Evolutionary conservation across 2,113 vertebrate genomes (phyloP).

Genomic region (Megaceryle maxima): DNA sequence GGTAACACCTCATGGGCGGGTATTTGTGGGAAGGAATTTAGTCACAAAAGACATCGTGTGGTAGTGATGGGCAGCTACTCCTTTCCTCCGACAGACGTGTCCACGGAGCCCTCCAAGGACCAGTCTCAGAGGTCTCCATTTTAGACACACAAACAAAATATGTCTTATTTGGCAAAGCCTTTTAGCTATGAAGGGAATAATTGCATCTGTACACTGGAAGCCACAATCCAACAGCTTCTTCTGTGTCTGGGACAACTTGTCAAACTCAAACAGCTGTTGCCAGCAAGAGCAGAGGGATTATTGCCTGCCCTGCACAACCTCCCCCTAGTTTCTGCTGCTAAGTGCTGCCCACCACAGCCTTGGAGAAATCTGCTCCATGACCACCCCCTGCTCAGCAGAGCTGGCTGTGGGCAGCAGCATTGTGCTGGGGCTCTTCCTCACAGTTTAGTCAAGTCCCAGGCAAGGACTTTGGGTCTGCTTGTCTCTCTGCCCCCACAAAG

Average conservation of each 20-base stretch:
- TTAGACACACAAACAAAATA: not conserved
- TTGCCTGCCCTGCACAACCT: not conserved
- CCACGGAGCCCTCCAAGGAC: fast-evolving
- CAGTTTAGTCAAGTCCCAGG: not conserved
- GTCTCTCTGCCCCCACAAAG: not conserved
- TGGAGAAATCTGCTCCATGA: fast-evolving
- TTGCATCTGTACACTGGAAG: not conserved
- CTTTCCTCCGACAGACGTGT: fast-evolving
- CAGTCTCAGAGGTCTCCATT: not conserved
- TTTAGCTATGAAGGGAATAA: not conserved
- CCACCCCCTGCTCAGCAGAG: not conserved
- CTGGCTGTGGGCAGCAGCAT: not conserved
- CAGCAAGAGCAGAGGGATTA: not conserved
- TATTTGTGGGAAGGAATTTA: not conserved
- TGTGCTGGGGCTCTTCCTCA: not conserved
- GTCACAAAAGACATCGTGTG: not conserved
- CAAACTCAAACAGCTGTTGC: not conserved
- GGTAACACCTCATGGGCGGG: fast-evolving
- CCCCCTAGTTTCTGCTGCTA: not conserved
- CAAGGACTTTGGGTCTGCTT: not conserved
- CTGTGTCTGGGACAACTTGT: not conserved
- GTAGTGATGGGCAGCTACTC: not conserved
- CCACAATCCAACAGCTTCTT: not conserved
- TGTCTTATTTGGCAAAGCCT: fast-evolving
- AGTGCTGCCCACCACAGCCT: not conserved